These are phyloP conservation scores for Hephaestus fuliginosus DNA, from an alignment of 2,797 vertebrate genomes.

Conservation along the genomic window DNA sequence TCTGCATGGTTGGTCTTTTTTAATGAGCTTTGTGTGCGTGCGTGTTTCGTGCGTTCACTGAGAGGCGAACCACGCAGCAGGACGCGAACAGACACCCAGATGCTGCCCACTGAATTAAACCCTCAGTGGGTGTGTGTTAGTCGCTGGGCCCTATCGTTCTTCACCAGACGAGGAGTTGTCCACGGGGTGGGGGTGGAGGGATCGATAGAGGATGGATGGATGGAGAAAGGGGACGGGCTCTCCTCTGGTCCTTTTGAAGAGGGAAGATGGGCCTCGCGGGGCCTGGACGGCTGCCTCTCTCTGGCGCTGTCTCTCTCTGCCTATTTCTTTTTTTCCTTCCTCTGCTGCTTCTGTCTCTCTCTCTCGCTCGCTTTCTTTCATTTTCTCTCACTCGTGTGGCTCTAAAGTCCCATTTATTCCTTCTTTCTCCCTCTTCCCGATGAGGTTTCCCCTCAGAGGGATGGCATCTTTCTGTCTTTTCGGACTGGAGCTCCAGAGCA, in stretches of 20 bases:
- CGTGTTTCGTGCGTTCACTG: conserved; percentile 4
- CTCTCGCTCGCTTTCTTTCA: neutral
- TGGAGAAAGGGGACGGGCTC: conserved; percentile 11
- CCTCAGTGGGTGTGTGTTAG: conserved; percentile 51
- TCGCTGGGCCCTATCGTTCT: conserved; percentile 57
- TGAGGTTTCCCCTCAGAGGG: neutral
- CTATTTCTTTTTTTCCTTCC: neutral
- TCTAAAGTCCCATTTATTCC: neutral
- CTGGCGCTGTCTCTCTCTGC: conserved; percentile 19
- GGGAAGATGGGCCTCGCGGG: conserved; percentile 46
- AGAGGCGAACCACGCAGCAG: conserved; percentile 46
- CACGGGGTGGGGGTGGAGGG: conserved; percentile 26
- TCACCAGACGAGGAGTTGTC: conserved; percentile 56
- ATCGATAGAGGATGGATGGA: conserved; percentile 22
- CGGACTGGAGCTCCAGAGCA: conserved; percentile 4
- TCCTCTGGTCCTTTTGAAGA: conserved; percentile 55
- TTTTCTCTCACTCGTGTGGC: conserved; percentile 7
- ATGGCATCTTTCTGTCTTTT: conserved; percentile 7
- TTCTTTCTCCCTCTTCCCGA: neutral
- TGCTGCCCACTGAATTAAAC: conserved; percentile 50
- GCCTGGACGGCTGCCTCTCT: conserved; percentile 57
- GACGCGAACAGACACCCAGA: conserved; percentile 53
- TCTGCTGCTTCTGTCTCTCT: neutral
- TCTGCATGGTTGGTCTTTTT: conserved; percentile 70
- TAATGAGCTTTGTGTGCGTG: conserved; percentile 57